Conservation (phyloP, 2,888 invertebrate genomes). For the Nephrotoma appendiculata region DNA sequence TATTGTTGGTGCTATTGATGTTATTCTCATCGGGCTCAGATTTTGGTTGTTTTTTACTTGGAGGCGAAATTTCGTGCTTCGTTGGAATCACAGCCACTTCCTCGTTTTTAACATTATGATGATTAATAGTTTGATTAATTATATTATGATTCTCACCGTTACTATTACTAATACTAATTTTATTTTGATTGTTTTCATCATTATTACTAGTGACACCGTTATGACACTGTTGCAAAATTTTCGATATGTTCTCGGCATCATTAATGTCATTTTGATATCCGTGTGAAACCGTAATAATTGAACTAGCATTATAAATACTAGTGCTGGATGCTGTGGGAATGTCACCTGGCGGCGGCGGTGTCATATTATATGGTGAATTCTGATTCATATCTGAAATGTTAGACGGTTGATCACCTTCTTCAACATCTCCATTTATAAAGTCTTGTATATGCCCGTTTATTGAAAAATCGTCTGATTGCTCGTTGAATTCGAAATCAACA, state of each 20-base stretch:
- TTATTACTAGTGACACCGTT: slow-evolving; percentile 17
- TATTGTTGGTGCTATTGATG: background rate
- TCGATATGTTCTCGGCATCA: slow-evolving; percentile 31
- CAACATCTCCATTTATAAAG: slow-evolving; percentile 29
- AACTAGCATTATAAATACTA: background rate
- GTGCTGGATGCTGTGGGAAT: background rate
- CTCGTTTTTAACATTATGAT: background rate
- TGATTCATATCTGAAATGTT: background rate
- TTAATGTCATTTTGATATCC: slow-evolving; percentile 26
- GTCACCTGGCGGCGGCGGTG: background rate
- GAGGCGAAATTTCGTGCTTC: background rate
- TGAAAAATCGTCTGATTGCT: slow-evolving; percentile 23
- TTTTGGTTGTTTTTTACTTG: background rate
- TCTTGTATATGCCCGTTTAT: slow-evolving; percentile 30
- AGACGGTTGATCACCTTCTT: slow-evolving; percentile 19
- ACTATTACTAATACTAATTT: slow-evolving; percentile 1
- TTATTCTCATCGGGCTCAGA: background rate
- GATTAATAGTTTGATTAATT: background rate
- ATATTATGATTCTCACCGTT: background rate
- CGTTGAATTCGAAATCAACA: slow-evolving; percentile 26
- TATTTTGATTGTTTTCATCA: background rate
- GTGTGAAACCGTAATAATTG: slow-evolving; percentile 8
- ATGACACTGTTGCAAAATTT: slow-evolving; percentile 32
- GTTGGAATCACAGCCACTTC: background rate
- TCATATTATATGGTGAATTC: background rate